Percentiles rank a stretch among this genome's conserved stretches.
These are phyloP conservation scores for Erebia epiphron DNA, from an alignment of 2,888 invertebrate species.

Conservation along the genomic window DNA sequence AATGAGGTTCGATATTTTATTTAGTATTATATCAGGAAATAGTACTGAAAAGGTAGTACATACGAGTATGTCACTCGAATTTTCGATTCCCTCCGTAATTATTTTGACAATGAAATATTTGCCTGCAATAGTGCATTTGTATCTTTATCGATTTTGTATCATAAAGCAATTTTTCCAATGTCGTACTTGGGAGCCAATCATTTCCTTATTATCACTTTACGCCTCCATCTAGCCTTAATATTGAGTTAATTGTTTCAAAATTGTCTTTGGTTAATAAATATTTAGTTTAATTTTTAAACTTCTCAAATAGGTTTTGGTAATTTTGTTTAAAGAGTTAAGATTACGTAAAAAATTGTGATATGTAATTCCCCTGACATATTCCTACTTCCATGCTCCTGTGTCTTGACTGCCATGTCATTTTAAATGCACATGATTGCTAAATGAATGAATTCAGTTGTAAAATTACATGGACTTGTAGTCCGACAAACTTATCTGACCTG, in stretches of 20 bases:
- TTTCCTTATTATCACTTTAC: slow-evolving; percentile 29
- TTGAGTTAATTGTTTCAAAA: not conserved
- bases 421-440: too few relatives aligned
- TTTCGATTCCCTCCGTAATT: slow-evolving; percentile 1
- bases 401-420: too few relatives aligned
- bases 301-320: not conserved
- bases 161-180: slow-evolving; percentile 9
- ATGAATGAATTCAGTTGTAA: too few relatives aligned
- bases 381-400: too few relatives aligned
- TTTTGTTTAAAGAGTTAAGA: not conserved
- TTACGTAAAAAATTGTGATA: too few relatives aligned
- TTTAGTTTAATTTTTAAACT: not conserved
- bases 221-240: slow-evolving; percentile 22
- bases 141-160: slow-evolving; percentile 2
- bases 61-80: not conserved
- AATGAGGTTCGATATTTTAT: not conserved
- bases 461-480: too few relatives aligned
- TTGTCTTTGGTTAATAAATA: not conserved
- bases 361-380: too few relatives aligned
- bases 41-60: not conserved
- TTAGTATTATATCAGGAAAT: not conserved
- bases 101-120: not conserved
- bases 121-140: not conserved
- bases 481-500: too few relatives aligned
- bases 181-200: slow-evolving; percentile 4